Conservation (phyloP, 2,888 invertebrate genomes). For the Ophion slaviceki region DNA sequence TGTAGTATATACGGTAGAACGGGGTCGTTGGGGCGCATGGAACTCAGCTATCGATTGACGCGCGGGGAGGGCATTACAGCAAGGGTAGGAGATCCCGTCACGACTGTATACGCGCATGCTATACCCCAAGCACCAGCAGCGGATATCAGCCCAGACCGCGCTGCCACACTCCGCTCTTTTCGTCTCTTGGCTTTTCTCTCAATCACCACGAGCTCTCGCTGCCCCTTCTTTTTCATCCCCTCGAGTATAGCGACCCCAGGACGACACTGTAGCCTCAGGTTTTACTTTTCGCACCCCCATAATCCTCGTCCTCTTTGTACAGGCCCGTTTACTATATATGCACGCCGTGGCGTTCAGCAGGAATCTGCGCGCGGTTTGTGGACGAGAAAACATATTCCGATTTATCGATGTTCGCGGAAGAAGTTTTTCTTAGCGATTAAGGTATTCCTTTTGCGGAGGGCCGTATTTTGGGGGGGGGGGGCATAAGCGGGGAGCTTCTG, state of each 20-base stretch:
- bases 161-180: conserved; percentile 59
- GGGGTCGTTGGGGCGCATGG: conserved; percentile 76
- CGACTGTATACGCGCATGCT: conserved; percentile 27
- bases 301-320: neutral
- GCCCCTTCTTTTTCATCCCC: conserved; percentile 41
- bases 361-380: too few species aligned
- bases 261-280: conserved; percentile 47
- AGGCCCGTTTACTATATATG: neutral
- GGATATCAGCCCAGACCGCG: conserved; percentile 59
- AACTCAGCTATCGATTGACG: conserved; percentile 78
- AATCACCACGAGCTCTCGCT: conserved; percentile 70
- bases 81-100: conserved; percentile 31
- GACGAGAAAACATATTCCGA: too few species aligned
- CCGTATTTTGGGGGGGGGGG: too few species aligned
- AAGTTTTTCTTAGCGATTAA: too few species aligned
- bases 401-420: too few species aligned
- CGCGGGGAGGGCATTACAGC: conserved; percentile 37
- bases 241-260: conserved; percentile 57
- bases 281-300: conserved; percentile 40
- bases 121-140: conserved; percentile 45
- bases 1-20: conserved; percentile 45
- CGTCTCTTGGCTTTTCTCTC: conserved; percentile 76
- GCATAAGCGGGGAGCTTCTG: too few species aligned
- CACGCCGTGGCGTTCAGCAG: neutral
- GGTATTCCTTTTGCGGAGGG: too few species aligned